These are phyloP conservation scores for Clarias gariepinus DNA, from an alignment of 2,113 vertebrate species.

Conservation along the genomic window DNA sequence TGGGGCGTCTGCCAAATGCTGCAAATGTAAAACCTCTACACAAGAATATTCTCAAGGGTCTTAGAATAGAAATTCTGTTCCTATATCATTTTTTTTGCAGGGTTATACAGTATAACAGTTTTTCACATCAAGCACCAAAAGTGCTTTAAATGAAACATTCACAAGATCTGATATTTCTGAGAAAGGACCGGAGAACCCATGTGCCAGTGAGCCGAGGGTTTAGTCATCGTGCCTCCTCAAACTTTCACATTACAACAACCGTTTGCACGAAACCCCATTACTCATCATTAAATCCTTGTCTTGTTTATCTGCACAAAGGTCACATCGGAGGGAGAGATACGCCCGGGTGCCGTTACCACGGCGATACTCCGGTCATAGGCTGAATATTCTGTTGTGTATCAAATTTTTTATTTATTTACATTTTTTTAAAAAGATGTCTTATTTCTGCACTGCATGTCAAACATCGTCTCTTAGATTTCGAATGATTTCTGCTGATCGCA, in stretches of 20 bases:
- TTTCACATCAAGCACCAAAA: background rate
- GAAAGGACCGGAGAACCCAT: background rate
- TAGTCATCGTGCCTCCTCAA: background rate
- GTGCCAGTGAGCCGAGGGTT: background rate
- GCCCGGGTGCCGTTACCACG: too few species aligned
- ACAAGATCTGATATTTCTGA: background rate
- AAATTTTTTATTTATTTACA: background rate
- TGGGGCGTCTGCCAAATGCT: too few species aligned
- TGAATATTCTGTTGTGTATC: background rate
- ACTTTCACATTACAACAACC: background rate
- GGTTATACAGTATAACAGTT: background rate
- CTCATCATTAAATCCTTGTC: background rate
- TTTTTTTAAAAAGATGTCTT: too few species aligned
- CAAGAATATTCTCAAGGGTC: too few species aligned
- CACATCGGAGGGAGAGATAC: background rate
- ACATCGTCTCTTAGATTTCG: background rate
- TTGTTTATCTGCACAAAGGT: background rate
- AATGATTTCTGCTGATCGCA: background rate
- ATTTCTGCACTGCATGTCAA: background rate
- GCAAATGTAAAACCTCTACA: too few species aligned
- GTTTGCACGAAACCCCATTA: background rate
- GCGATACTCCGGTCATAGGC: background rate
- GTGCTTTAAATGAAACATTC: background rate
- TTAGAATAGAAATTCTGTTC: too few species aligned
- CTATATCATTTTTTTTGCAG: too few species aligned